Conservation (phyloP, 2,888 invertebrate genomes). For the Scaptomyza tumidula region DNA sequence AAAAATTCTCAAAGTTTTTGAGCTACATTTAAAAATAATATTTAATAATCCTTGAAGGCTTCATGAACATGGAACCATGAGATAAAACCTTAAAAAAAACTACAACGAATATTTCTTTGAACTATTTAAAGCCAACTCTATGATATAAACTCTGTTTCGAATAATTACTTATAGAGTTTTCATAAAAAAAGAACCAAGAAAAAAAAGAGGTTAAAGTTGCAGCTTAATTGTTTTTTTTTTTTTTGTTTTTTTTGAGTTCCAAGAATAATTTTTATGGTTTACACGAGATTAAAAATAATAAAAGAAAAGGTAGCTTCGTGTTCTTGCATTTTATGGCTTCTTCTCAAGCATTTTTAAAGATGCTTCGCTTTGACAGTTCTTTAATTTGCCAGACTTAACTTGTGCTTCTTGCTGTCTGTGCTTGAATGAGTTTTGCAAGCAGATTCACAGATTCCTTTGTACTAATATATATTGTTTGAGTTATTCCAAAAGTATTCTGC, state of each 20-base stretch:
- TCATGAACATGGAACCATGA: no score
- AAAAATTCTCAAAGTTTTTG: no score
- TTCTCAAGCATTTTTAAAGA: slow-evolving; percentile 3
- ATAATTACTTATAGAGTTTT: no score
- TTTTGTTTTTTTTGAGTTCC: not conserved
- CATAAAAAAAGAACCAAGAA: not conserved
- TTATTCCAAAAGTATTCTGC: no score
- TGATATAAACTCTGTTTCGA: no score
- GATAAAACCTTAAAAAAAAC: no score
- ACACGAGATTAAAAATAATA: not conserved
- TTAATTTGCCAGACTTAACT: not conserved
- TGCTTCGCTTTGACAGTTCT: slow-evolving; percentile 1
- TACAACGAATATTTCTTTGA: no score
- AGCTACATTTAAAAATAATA: no score
- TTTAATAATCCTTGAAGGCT: no score
- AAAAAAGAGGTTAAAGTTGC: not conserved
- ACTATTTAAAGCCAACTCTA: no score
- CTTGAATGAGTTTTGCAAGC: not conserved
- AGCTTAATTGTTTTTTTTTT: not conserved
- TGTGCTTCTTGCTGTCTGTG: not conserved
- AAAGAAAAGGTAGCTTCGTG: not conserved
- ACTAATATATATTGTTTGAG: no score
- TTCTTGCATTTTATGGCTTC: slow-evolving; percentile 6
- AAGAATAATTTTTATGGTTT: slow-evolving; percentile 1
- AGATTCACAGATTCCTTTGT: no score